phyloP scores from a whole-genome alignment of 2,113 vertebrate genomes.

The Condylura cristata region DNA sequence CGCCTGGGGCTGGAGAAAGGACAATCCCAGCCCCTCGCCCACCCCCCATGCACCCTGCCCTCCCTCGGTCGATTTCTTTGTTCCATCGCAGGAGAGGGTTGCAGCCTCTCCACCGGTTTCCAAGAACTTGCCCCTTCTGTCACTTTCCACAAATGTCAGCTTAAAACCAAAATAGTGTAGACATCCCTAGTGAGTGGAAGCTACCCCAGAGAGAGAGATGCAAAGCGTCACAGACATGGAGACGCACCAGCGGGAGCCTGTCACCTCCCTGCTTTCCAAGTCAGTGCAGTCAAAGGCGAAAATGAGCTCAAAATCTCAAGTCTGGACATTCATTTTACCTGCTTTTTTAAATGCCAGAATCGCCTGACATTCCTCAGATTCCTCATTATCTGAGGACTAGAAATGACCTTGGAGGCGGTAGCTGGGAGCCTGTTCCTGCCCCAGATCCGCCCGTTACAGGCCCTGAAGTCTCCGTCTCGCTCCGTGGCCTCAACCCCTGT shows the following conservation, averaged over 20 bases:
- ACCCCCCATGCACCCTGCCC: fast-evolving
- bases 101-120: not conserved
- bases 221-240: not conserved
- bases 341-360: not conserved
- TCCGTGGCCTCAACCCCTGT: not conserved
- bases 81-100: not conserved
- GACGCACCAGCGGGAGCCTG: not conserved
- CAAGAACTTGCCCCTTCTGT: not conserved
- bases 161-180: not conserved
- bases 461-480: not conserved
- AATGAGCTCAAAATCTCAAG: not conserved
- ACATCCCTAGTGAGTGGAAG: not conserved
- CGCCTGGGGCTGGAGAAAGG: not conserved
- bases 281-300: not conserved
- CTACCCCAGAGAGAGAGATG: not conserved
- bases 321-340: not conserved
- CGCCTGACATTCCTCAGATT: not conserved
- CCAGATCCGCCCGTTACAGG: not conserved
- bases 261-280: not conserved
- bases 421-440: not conserved
- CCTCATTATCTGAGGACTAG: not conserved
- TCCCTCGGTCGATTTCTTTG: conserved; percentile 27
- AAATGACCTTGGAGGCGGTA: not conserved
- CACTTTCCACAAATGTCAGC: not conserved
- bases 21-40: not conserved